A percentile compares a stretch with the other conserved stretches of the same genome.
These are phyloP conservation scores for Ceraclea dissimilis DNA, from an alignment of 2,888 invertebrate genomes.

Conservation along the genomic window DNA sequence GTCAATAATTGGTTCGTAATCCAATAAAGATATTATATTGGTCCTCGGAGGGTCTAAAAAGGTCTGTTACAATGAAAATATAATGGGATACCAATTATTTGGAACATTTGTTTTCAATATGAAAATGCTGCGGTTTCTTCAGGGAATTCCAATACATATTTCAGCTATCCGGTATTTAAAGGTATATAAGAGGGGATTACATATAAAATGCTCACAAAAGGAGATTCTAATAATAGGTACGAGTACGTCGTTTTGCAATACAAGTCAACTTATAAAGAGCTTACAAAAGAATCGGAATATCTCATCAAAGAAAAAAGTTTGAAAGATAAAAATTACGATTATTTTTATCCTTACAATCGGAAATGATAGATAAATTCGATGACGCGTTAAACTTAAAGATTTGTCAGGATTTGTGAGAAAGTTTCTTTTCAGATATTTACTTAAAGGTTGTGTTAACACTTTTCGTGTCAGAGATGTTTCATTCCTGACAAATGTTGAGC, in stretches of 20 bases:
- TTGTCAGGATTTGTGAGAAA: neutral
- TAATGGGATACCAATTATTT: conserved; percentile 15
- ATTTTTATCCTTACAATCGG: neutral
- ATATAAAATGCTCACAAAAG: too few relatives aligned
- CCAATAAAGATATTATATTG: conserved; percentile 17
- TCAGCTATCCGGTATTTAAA: neutral
- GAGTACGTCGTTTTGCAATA: too few relatives aligned
- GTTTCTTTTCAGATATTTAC: conserved; percentile 8
- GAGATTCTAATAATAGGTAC: too few relatives aligned
- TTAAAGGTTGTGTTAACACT: conserved; percentile 10
- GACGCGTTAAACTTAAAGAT: neutral
- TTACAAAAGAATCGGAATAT: neutral
- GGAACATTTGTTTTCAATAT: conserved; percentile 14
- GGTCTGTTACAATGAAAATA: conserved; percentile 8
- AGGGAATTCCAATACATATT: conserved; percentile 6
- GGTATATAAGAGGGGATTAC: too few relatives aligned
- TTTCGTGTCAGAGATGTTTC: conserved; percentile 6
- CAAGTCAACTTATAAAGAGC: neutral
- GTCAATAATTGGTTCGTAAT: conserved; percentile 18
- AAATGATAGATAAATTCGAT: conserved; percentile 1
- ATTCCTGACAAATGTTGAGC: conserved; percentile 19
- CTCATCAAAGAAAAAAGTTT: neutral
- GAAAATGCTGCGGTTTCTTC: conserved; percentile 11
- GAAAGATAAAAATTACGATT: neutral
- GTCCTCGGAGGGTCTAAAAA: conserved; percentile 6